These are phyloP conservation scores for Girardinichthys multiradiatus DNA, from an alignment of 2,113 vertebrate species.

Conservation along the genomic window DNA sequence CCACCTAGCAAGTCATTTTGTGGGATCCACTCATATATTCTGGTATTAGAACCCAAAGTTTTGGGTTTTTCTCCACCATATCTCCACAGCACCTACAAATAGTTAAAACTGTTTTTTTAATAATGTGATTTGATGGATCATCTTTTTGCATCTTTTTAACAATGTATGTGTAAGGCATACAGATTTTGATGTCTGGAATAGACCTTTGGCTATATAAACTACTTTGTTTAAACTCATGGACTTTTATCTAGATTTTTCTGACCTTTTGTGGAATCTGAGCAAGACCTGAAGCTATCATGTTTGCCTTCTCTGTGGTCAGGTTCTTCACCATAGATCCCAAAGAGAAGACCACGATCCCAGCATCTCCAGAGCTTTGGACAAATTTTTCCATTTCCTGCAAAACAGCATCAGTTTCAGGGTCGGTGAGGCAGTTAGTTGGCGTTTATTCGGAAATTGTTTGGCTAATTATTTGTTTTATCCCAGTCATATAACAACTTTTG, in stretches of 20 bases:
- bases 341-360: conserved; percentile 86
- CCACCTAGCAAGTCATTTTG: conserved; percentile 90
- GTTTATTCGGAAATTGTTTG: background rate
- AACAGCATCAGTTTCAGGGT: background rate
- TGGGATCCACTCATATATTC: conserved; percentile 85
- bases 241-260: conserved; percentile 4
- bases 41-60: conserved; percentile 83
- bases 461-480: background rate
- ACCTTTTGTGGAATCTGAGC: conserved; percentile 91
- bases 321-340: conserved; percentile 87
- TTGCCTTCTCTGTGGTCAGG: conserved; percentile 82
- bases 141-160: no score
- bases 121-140: no score
- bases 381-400: conserved; percentile 89
- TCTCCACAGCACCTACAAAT: conserved; percentile 86
- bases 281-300: conserved; percentile 84
- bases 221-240: background rate
- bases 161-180: no score
- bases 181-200: background rate
- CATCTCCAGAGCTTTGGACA: conserved; percentile 87
- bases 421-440: background rate
- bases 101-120: background rate
- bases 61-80: conserved; percentile 84
- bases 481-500: conserved; percentile 74
- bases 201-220: background rate